phyloP scores from a whole-genome alignment of 2,888 invertebrate species.

The Acleris sparsana region DNA sequence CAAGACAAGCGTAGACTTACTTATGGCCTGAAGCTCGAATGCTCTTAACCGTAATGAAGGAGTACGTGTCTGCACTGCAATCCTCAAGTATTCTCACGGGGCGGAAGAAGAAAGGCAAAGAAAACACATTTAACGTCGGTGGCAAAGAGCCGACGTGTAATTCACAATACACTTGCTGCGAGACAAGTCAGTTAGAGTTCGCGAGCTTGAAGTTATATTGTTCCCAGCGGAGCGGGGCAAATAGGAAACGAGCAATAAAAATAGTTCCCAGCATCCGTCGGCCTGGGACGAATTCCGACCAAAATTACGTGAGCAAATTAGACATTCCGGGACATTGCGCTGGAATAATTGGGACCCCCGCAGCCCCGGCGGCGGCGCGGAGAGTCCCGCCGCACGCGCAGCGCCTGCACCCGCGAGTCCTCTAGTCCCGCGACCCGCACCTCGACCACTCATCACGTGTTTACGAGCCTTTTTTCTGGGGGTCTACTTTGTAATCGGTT shows the following conservation, averaged over 20 bases:
- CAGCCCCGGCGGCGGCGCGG: constrained; percentile 56
- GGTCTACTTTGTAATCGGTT: too few species aligned
- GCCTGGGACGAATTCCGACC: constrained; percentile 76
- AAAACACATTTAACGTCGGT: constrained; percentile 54
- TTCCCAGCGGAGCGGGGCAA: constrained; percentile 70
- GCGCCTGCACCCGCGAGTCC: constrained; percentile 1
- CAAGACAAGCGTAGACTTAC: constrained; percentile 32
- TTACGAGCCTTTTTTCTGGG: too few species aligned
- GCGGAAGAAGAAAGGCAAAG: constrained; percentile 51
- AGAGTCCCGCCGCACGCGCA: constrained; percentile 38
- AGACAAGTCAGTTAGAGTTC: constrained; percentile 72
- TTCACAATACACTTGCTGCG: constrained; percentile 73
- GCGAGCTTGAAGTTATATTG: constrained; percentile 74
- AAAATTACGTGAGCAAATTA: constrained; percentile 83
- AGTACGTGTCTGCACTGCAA: constrained; percentile 42
- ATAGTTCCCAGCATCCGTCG: constrained; percentile 76
- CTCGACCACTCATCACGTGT: too few species aligned
- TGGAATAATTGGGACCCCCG: constrained; percentile 73
- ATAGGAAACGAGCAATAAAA: constrained; percentile 82
- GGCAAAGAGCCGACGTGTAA: constrained; percentile 65
- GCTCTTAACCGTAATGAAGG: constrained; percentile 46
- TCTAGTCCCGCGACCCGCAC: too few species aligned
- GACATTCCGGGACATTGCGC: constrained; percentile 78
- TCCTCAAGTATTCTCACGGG: constrained; percentile 58
- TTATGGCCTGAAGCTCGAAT: constrained; percentile 31